Evolutionary conservation across 2,888 invertebrate genomes (phyloP).

Genomic region (Trichogramma evanescens): DNA sequence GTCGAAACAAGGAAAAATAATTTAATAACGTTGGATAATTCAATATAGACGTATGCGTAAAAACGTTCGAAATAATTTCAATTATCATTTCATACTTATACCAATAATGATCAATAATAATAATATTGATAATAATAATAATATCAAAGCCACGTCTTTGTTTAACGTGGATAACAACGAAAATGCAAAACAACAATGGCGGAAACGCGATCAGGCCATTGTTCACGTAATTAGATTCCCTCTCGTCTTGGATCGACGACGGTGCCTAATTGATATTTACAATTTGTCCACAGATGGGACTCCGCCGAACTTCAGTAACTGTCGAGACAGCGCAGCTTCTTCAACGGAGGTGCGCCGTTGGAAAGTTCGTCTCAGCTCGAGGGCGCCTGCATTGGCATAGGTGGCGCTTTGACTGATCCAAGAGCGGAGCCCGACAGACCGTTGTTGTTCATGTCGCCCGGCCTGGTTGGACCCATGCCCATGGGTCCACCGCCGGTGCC

Average conservation of each 20-base stretch:
- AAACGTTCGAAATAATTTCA: no score
- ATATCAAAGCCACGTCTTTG: conserved; percentile 12
- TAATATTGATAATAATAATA: conserved; percentile 10
- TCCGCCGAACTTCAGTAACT: conserved; percentile 34
- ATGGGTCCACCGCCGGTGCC: conserved; percentile 31
- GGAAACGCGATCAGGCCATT: not conserved
- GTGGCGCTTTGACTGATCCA: conserved; percentile 43
- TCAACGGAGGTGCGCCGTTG: conserved; percentile 37
- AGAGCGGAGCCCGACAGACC: conserved; percentile 42
- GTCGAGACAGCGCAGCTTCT: conserved; percentile 45
- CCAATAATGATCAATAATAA: conserved; percentile 9
- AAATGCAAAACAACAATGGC: conserved; percentile 14
- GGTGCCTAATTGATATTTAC: no score
- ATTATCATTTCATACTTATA: not conserved
- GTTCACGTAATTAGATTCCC: not conserved
- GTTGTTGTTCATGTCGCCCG: conserved; percentile 46
- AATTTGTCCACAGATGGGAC: not conserved
- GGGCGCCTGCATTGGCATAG: conserved; percentile 45
- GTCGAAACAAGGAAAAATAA: no score
- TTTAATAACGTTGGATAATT: no score
- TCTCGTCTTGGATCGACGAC: not conserved
- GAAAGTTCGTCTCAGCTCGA: conserved; percentile 45
- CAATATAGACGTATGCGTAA: not conserved
- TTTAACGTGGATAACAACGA: conserved; percentile 18
- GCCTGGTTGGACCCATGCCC: conserved; percentile 32